A percentile compares a stretch with the other conserved stretches of the same genome.
phyloP scores from a whole-genome alignment of 2,888 invertebrate genomes.

The Hyles lineata region DNA sequence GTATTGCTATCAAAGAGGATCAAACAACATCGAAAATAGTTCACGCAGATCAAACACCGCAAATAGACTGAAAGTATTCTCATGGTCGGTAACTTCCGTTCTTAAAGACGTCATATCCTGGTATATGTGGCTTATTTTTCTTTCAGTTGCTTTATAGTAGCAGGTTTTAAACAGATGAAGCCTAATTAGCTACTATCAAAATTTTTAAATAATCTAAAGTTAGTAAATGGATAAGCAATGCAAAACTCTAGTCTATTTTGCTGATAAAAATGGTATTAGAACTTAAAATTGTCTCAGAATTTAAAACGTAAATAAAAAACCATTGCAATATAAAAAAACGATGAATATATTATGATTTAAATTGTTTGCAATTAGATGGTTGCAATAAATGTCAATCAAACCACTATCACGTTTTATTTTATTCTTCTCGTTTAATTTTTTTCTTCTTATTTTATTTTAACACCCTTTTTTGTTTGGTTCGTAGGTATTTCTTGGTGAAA shows the following conservation, averaged over 20 bases:
- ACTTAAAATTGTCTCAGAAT: no score
- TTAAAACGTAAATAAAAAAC: neutral
- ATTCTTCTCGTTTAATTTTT: constrained; percentile 36
- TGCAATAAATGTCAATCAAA: constrained; percentile 40
- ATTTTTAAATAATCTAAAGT: no score
- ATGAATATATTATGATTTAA: neutral
- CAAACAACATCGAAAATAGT: neutral
- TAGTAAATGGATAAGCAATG: no score
- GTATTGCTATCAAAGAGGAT: constrained; percentile 1
- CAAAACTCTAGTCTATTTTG: no score
- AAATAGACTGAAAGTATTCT: constrained; percentile 5
- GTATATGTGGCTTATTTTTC: neutral
- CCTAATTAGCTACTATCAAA: no score
- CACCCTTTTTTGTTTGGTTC: constrained; percentile 44
- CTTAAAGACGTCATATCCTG: neutral
- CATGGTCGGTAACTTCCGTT: neutral
- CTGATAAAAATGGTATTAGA: no score
- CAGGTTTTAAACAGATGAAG: no score
- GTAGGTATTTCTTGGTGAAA: constrained; percentile 38
- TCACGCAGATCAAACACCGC: constrained; percentile 5
- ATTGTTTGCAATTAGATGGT: neutral
- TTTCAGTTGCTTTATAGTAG: neutral
- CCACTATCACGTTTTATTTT: constrained; percentile 42
- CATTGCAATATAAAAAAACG: neutral
- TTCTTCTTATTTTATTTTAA: constrained; percentile 56